These are phyloP conservation scores for Oncorhynchus nerka DNA, from an alignment of 2,113 vertebrate genomes.

Conservation along the genomic window DNA sequence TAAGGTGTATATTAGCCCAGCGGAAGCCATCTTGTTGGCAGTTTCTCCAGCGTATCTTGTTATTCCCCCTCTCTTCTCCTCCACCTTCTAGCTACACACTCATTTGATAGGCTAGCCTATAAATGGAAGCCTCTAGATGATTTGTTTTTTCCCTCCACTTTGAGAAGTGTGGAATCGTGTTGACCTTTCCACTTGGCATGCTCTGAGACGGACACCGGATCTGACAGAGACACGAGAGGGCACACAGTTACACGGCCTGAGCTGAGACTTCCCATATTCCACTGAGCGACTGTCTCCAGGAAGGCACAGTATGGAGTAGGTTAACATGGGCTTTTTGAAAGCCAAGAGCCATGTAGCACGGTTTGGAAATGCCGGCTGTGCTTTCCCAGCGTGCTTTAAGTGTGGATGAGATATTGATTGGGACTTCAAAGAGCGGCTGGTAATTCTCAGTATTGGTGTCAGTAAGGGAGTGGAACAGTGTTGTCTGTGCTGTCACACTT, in stretches of 20 bases:
- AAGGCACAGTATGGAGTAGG: constrained; percentile 23
- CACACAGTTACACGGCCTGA: constrained; percentile 41
- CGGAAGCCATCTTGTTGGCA: background rate
- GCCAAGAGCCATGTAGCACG: constrained; percentile 41
- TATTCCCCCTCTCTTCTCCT: no score
- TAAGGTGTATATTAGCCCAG: background rate
- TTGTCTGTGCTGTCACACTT: constrained; percentile 26
- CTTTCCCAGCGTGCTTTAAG: constrained; percentile 26
- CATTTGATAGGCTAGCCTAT: no score
- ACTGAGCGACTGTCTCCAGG: constrained; percentile 24
- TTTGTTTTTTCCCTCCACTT: background rate
- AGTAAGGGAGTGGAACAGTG: constrained; percentile 29
- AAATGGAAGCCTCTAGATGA: no score
- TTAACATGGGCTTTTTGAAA: constrained; percentile 50
- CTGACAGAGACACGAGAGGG: constrained; percentile 51
- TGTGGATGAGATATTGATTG: constrained; percentile 47
- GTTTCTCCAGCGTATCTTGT: no score
- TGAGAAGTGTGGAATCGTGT: constrained; percentile 49
- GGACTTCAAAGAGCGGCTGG: constrained; percentile 23
- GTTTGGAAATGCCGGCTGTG: constrained; percentile 35
- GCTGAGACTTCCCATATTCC: constrained; percentile 36
- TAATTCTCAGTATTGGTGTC: constrained; percentile 44
- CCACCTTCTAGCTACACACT: no score
- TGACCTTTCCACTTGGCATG: constrained; percentile 71
- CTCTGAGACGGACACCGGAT: constrained; percentile 49